Evolutionary conservation across 2,888 invertebrate species (phyloP), one percentile per base, ranked within the genome.

Genomic region (Mythimna ferrago): DNA sequence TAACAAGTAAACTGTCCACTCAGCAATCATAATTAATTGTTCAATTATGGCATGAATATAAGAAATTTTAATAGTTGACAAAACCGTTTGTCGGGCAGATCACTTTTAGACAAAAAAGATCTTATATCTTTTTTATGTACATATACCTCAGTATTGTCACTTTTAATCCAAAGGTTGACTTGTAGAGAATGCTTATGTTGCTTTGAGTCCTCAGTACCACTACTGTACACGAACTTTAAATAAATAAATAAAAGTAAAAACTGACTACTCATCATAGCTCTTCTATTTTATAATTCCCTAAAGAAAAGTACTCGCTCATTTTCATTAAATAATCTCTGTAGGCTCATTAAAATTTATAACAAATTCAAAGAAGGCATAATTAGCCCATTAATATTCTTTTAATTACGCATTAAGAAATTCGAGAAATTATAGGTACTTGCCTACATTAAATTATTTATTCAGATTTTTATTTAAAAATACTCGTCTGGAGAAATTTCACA

Each of bases 311-410:
- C 54, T 38, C 16, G 32, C 57, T 75, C 75, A 6, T 58, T 66
- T 75, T 66, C 64, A 68, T 65, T 65, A 78, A 68, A 76, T 65
- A 68, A 81, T 76, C 26, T 16, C 68, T 53, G 61, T 65, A 38
- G 51, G 14, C 64, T 81, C 56, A 81, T 81, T 76, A 81, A 76
- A 78, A 81, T 68, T 19, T 76, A 68, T 57, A 67, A 44, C 56
- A 65, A 81, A 81, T 68, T 76, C 78, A 48, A 68, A 81, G 53
- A 81, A 57, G 35, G 53, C 53, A 57, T 81, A 76, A 81, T 78
- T 66, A 80, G 75, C 21, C 61, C 65, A 73, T 76, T 73, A 80
- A 66, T 77, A 77, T 77, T 73, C 66, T 58, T 80, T 61, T 80
- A 77, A 77, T 80, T 63, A 67, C 54, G 35, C 54, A 75, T 65